These are phyloP conservation scores for Microvelia longipes DNA, from an alignment of 1,140 invertebrate genomes.

Conservation along the genomic window DNA sequence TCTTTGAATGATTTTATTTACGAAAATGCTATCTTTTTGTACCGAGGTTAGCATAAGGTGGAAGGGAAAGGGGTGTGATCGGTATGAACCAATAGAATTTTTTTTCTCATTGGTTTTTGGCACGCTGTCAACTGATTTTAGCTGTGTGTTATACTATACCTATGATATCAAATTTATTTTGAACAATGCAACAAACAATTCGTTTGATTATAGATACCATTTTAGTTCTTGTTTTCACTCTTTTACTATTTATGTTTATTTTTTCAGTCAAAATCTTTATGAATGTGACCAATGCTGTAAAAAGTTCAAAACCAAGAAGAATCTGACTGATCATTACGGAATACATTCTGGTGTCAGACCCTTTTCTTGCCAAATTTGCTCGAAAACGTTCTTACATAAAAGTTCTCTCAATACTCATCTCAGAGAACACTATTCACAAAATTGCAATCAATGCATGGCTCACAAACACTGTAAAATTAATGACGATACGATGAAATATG, in stretches of 20 bases:
- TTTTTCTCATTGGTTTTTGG: background rate
- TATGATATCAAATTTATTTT: background rate
- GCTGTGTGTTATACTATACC: background rate
- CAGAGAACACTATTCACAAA: slow-evolving; percentile 6
- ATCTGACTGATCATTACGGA: slow-evolving; percentile 8
- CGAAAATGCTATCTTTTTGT: too few relatives aligned
- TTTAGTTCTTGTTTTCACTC: too few relatives aligned
- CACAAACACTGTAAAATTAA: too few relatives aligned
- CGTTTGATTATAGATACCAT: too few relatives aligned
- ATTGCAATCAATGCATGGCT: slow-evolving; percentile 8
- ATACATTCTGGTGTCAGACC: slow-evolving; percentile 50
- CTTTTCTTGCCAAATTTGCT: slow-evolving; percentile 70
- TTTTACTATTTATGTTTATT: background rate
- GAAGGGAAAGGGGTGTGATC: too few relatives aligned
- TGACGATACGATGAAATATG: too few relatives aligned
- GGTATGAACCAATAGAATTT: background rate
- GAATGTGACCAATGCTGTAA: slow-evolving; percentile 26
- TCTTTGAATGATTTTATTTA: too few relatives aligned
- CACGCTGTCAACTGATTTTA: background rate
- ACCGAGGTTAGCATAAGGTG: too few relatives aligned
- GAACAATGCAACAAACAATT: background rate
- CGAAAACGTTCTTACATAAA: slow-evolving; percentile 63
- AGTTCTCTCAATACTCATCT: slow-evolving; percentile 26
- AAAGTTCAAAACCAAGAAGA: slow-evolving; percentile 18
- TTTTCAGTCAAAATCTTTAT: slow-evolving; percentile 16